These are phyloP conservation scores for Catagonus wagneri DNA, from an alignment of 2,113 vertebrate genomes.

Conservation along the genomic window DNA sequence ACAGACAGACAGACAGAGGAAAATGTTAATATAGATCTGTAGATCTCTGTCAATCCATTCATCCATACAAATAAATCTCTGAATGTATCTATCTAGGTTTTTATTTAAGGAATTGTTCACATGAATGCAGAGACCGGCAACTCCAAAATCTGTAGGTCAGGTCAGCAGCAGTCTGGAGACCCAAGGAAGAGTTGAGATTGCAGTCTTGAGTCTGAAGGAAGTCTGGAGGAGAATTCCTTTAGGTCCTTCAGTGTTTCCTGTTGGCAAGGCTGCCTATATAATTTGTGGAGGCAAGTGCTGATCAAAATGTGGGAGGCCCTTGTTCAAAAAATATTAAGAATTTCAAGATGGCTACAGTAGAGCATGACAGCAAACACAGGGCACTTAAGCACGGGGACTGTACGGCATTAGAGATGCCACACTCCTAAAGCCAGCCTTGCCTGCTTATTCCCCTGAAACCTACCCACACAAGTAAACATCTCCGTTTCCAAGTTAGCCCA, in stretches of 20 bases:
- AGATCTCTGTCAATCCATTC: background rate
- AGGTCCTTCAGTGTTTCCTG: background rate
- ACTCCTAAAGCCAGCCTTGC: fast-evolving
- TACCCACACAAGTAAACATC: background rate
- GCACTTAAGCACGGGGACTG: background rate
- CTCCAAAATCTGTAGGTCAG: background rate
- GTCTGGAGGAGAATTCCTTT: background rate
- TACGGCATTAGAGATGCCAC: background rate
- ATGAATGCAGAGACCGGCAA: background rate
- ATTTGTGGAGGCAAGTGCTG: background rate
- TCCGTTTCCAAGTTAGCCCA: too few relatives aligned
- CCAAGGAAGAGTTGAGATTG: background rate
- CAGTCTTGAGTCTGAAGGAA: background rate
- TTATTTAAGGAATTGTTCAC: background rate
- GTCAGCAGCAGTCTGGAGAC: background rate
- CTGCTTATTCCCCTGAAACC: background rate
- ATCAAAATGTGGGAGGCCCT: background rate
- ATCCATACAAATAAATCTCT: background rate
- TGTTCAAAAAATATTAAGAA: background rate
- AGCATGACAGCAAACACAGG: background rate
- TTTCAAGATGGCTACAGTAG: background rate
- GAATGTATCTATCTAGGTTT: background rate
- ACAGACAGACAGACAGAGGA: background rate
- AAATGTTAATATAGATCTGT: background rate
- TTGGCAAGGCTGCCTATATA: background rate